phyloP scores from a whole-genome alignment of 1,140 invertebrate genomes.

The Diachasmimorpha longicaudata region DNA sequence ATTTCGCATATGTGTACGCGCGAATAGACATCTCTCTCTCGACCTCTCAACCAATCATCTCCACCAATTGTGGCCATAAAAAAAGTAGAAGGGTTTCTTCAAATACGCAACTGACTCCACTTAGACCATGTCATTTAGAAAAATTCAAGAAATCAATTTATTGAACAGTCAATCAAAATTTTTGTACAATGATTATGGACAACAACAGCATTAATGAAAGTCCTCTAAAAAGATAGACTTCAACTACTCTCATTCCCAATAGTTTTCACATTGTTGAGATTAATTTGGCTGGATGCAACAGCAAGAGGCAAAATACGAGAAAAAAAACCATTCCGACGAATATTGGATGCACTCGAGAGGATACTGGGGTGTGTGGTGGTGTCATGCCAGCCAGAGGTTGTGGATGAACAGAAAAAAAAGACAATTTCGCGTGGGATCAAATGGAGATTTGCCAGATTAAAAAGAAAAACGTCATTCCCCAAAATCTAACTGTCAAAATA shows the following conservation, averaged over 20 bases:
- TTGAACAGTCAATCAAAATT: slow-evolving; percentile 41
- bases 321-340: slow-evolving; percentile 19
- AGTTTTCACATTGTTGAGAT: not conserved
- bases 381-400: not conserved
- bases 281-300: not conserved
- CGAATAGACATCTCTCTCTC: not conserved
- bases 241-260: slow-evolving; percentile 3
- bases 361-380: not conserved
- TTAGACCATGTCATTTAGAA: slow-evolving; percentile 31
- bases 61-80: not conserved
- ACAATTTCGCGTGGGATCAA: not conserved
- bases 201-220: slow-evolving; percentile 31
- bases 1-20: too few species aligned
- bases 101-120: not conserved
- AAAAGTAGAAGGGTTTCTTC: not conserved
- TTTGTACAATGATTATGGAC: slow-evolving; percentile 48
- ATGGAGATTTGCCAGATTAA: not conserved
- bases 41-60: not conserved
- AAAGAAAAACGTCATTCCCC: not conserved
- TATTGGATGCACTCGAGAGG: not conserved
- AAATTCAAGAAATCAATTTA: slow-evolving; percentile 46
- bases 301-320: slow-evolving; percentile 6
- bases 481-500: not conserved
- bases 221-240: slow-evolving; percentile 2
- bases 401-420: too few species aligned